Conservation (phyloP, 2,888 invertebrate genomes). For the Ctenicera cuprea region DNA sequence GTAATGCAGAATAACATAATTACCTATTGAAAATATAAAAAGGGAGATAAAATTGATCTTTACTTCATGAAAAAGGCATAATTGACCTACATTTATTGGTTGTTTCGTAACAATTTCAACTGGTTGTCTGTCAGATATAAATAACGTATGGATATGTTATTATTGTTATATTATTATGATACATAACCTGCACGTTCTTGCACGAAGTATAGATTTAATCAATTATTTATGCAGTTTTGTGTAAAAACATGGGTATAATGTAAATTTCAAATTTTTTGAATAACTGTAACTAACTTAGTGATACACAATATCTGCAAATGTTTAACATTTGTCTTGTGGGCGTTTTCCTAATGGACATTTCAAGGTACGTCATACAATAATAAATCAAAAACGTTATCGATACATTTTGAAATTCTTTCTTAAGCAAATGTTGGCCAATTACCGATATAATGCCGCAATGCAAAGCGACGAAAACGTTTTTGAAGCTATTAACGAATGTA, state of each 20-base stretch:
- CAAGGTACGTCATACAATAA: conserved; percentile 47
- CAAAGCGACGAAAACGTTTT: not conserved
- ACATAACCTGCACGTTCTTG: conserved; percentile 21
- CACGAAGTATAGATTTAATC: conserved; percentile 23
- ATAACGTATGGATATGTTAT: conserved; percentile 16
- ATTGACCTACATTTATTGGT: conserved; percentile 10
- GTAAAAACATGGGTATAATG: conserved; percentile 12
- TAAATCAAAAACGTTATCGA: conserved; percentile 38
- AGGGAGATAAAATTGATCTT: not conserved
- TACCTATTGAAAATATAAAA: not conserved
- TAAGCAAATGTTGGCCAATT: conserved; percentile 23
- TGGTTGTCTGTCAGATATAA: conserved; percentile 7
- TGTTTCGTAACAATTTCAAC: conserved; percentile 19
- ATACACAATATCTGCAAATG: conserved; percentile 23
- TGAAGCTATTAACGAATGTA: conserved; percentile 39
- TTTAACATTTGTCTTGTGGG: conserved; percentile 49
- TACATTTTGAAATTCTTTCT: conserved; percentile 27
- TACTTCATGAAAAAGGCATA: not conserved
- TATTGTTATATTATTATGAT: conserved; percentile 17
- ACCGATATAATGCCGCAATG: not conserved
- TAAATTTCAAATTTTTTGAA: conserved; percentile 17
- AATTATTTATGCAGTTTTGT: conserved; percentile 27
- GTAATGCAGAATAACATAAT: not conserved
- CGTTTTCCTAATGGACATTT: conserved; percentile 58
- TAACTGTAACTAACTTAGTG: conserved; percentile 11